Base-by-base conservation (phyloP, 2,113 vertebrate species). In the Toxostoma redivivum region DNA sequence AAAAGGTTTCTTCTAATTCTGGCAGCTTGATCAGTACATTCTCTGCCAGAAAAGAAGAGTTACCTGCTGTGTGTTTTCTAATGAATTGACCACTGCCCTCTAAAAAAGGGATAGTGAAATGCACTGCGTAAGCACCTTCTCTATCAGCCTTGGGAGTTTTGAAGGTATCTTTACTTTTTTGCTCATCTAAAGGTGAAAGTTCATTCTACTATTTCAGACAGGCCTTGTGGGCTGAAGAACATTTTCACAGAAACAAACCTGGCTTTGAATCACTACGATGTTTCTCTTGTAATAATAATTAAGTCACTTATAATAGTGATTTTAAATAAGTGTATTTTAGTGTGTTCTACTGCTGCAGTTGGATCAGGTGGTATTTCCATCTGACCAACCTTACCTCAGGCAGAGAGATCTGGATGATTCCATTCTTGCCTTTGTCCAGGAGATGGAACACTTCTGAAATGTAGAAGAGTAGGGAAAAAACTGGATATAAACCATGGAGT, bases 401-500 rank as follows among this genome's bases (percentile, higher is more conserved):
- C 94, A 98, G 69, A 70, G 97, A 97, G 16, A 98, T 94, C 35
- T 95, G 97, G 54, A 98, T 31, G 12, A 44, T 50, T 88, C 97
- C 97, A 28, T 27, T 82, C 64, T 91, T 96, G 35, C 97, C 92
- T 96, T 97, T 97, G 91, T 98, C 97, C 93, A 98, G 72, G 23
- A 97, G 93, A 18, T 33, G 38, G 84, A 98, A 98, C 24, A 95
- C 45, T 95, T 97, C 98, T 98, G 86, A 88, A 96, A 95, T 33
- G 25, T 13, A 67, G 58, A 94, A 91, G 61, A 62, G 53, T 10
- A 27, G 40, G 0, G 21, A 19, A 25, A n/a, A 50, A 37, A 82
- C 17, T 31, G 19, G 6, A 35, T 69, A 58, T 61, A 45, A 80
- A 81, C 7, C 23, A 86, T 15, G 35, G 47, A 44, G 19, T 56